Evolutionary conservation across 1,140 invertebrate species (phyloP), one percentile per base, ranked within the genome.

Genomic region (Eurosta solidaginis): DNA sequence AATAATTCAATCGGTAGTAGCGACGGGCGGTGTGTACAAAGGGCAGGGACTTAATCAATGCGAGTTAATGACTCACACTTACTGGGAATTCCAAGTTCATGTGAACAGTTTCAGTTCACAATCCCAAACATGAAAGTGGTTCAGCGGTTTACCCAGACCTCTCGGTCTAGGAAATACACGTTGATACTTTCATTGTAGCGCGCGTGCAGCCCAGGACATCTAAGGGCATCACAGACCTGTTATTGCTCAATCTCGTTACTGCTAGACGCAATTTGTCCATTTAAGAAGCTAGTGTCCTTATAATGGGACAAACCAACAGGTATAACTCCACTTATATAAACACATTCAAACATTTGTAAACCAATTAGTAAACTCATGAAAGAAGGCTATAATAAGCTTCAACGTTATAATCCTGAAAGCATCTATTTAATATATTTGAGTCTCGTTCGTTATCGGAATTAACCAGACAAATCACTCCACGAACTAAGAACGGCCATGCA

Each of bases 41-140:
- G 92, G 92, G 92, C 92, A 94, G 92, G 92, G 93, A 94, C 93
- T 90, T 93, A 95, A 93, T 95, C 93, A 93, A 91, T 91, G 91
- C 93, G 90, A 93, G 93, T 91, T 94, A 88, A 93, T 95, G 93
- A n/a, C n/a, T n/a, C n/a, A n/a, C n/a, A n/a, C n/a, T n/a, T n/a
- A n/a, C n/a, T n/a, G n/a, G n/a, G n/a, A n/a, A n/a, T n/a, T n/a
- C n/a, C n/a, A n/a, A 92, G 93, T 94, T 94, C 90, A 94, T 90
- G 93, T 90, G 89, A 91, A 94, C 88, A 94, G 92, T 94, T 94
- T 89, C 93, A 94, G 93, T 89, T 90, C 90, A 90, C 93, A 90
- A 94, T 95, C 93, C 93, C 93, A 90, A 93, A 89, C 93, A 94
- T 91, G 93, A 93, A 91, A 89, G 90, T 90, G 90, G 89, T 94